Conservation (phyloP, 2,888 invertebrate species). For the Aphrophora alni region DNA sequence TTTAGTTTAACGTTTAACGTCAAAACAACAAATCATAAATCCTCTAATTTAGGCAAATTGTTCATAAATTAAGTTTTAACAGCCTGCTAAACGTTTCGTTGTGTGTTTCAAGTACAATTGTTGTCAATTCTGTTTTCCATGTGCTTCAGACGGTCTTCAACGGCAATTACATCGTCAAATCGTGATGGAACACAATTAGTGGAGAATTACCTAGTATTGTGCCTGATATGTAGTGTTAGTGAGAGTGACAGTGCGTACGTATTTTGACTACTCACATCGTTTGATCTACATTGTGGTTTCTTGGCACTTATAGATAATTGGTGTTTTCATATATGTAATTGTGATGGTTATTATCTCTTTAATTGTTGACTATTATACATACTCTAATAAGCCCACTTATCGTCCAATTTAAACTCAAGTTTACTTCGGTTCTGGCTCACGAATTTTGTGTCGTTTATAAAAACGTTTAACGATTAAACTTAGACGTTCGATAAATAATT, state of each 20-base stretch:
- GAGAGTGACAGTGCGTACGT: not conserved
- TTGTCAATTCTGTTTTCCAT: not conserved
- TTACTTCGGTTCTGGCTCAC: not conserved
- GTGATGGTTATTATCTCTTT: not conserved
- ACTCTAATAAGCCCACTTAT: not conserved
- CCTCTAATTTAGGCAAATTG: not conserved
- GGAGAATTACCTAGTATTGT: constrained; percentile 1
- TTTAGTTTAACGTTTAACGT: not conserved
- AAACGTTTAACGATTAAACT: no score
- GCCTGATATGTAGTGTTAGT: constrained; percentile 1
- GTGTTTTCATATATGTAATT: not conserved
- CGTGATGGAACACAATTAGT: not conserved
- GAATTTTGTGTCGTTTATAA: no score
- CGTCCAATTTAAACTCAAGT: not conserved
- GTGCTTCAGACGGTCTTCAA: not conserved
- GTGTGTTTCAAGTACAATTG: not conserved
- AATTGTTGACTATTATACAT: not conserved
- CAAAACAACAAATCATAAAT: constrained; percentile 2
- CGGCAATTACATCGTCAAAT: not conserved
- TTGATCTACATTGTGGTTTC: not conserved
- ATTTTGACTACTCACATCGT: not conserved
- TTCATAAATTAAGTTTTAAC: not conserved
- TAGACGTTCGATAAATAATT: no score
- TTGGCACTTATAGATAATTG: not conserved
- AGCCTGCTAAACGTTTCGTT: not conserved